Evolutionary conservation across 2,797 vertebrate genomes (phyloP), one percentile per base, ranked within the genome.

Genomic region (Rhinella marina): DNA sequence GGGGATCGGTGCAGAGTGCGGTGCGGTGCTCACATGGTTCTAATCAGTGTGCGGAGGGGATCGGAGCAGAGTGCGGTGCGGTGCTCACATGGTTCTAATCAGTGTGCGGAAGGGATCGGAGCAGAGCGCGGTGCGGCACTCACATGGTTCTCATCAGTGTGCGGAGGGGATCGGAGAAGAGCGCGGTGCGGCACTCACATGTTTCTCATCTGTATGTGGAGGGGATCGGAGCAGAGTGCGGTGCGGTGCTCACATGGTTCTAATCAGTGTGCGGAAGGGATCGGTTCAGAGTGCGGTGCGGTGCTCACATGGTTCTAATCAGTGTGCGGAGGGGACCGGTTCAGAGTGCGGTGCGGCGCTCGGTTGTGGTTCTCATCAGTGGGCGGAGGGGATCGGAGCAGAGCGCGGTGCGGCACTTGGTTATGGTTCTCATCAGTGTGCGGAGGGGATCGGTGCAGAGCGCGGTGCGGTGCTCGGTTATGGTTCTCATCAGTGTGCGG

Each of bases 341-440:
- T n/a, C n/a, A n/a, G 52, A 64, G 50, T n/a, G 13, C 21, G 21
- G 61, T 12, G 29, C 17, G 32, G 27, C 23, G 25, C 11, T 1
- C 76, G 54, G n/a, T n/a, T 27, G 70, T 81, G 85, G 29, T 86
- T 86, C 66, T 50, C 64, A 81, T 52, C 81, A 81, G 62, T n/a
- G n/a, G n/a, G 32, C 1, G 32, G 32, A 32, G 32, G 32, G 32
- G 32, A 32, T 32, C 32, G 32, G 32, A n/a, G n/a, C n/a, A n/a
- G 52, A 64, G 50, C 41, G 13, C 21, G 21, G 61, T 12, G 29
- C 17, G 32, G 27, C 23, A 32, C 11, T 1, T 62, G 54, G n/a
- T n/a, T 27, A 80, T 81, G 85, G 29, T 86, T 86, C 66, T 50
- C 64, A 81, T 52, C 81, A 81, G 62, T n/a, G n/a, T 32, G 32